Evolutionary conservation across 2,113 vertebrate species (phyloP).

Genomic region (Semicossyphus pulcher): DNA sequence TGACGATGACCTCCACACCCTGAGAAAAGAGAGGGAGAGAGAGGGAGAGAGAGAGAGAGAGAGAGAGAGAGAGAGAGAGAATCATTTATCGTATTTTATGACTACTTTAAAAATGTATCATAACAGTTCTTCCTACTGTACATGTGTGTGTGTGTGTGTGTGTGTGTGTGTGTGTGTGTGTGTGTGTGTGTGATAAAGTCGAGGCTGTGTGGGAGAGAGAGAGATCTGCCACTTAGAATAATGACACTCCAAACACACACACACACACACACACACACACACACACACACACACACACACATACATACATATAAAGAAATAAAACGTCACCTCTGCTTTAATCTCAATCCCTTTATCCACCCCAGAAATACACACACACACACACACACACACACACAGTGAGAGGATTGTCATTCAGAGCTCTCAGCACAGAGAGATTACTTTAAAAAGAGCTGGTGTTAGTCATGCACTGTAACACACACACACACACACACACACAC

Average conservation of each 20-base stretch:
- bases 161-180: not conserved
- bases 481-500: constrained; percentile 22
- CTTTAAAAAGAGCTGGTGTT: constrained; percentile 45
- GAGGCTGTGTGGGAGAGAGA: too few species aligned
- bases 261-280: constrained; percentile 20
- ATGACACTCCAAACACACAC: too few species aligned
- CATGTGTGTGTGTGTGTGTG: constrained; percentile 1
- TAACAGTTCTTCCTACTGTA: too few species aligned
- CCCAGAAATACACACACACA: constrained; percentile 38
- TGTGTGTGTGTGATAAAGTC: not conserved
- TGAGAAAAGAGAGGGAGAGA: constrained; percentile 48
- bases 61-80: too few species aligned
- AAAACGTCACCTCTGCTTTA: constrained; percentile 33
- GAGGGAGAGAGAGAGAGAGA: not conserved
- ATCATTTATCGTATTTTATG: too few species aligned
- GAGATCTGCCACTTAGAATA: too few species aligned
- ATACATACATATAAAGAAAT: not conserved
- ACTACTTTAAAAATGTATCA: too few species aligned
- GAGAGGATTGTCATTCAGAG: constrained; percentile 36
- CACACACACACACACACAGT: not conserved
- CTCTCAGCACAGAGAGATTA: constrained; percentile 34
- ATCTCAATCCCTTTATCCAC: constrained; percentile 42
- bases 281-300: constrained; percentile 15
- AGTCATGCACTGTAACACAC: constrained; percentile 44
- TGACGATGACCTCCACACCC: constrained; percentile 94